Evolutionary conservation across 2,113 vertebrate genomes (phyloP), one percentile per base, ranked within the genome.

Genomic region (Agapornis roseicollis): DNA sequence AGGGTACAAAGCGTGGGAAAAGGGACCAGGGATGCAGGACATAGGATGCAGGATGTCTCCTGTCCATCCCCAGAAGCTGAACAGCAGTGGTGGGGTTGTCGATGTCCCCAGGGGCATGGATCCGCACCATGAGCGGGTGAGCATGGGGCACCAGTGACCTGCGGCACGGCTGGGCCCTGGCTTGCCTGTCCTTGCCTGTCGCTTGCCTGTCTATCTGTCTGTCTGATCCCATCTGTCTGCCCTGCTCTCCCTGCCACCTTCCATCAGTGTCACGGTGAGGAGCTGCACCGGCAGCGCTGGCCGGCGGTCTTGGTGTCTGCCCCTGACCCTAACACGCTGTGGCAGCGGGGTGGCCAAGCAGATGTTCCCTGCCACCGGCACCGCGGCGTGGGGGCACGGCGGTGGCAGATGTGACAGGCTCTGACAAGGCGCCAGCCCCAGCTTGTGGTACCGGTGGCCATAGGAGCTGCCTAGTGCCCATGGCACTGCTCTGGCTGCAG

Each of bases 291-390:
- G 86, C 12, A 65, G 94, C 44, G 53, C 25, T 17, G 37, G 50
- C 77, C 13, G 14, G 49, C 53, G 77, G 70, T 82, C n/a, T 96
- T 39, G 97, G 91, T 90, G 70, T 96, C 94, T 74, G 97, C 74
- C 95, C 90, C 97, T 97, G 97, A 96, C 97, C 98, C 85, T 97
- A 97, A 97, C 91, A 24, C 63, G 93, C 93, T 58, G 91, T 97
- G 98, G 97, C 98, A 98, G 97, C 78, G 50, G 94, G 96, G 97
- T 77, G 89, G 96, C 95, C 42, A 92, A 98, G 98, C 98, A 98
- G 98, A 98, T 98, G 98, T 97, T 99, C 93, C 95, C 96, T 98
- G 98, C 98, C 98, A 98, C 91, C 93, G 97, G 98, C 98, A 88
- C 94, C 70, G 63, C 33, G 93, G 90, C 72, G 73, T 9, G 49